Evolutionary conservation across 1,140 invertebrate genomes (phyloP), one percentile per base, ranked within the genome.

Genomic region (Caenorhabditis latens): DNA sequence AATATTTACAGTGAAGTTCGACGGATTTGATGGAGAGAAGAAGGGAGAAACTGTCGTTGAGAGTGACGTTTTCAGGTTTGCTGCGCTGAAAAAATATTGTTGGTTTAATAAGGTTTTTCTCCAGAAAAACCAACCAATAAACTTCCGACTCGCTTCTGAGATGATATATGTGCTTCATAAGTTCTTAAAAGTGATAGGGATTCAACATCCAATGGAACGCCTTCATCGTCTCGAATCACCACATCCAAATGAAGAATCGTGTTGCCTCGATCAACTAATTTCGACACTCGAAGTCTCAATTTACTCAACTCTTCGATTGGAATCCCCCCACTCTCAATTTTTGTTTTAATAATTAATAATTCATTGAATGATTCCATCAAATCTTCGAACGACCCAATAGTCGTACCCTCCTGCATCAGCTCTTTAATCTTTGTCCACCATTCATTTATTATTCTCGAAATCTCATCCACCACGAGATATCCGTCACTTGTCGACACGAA

Each of bases 221-320:
- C 91, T 32, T 75, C 55, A 21, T 83, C 75, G 61, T 91, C 85
- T 14, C 90, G 87, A 50, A 92, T 91, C 14, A 88, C 58, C 83
- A 91, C 92, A 24, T 84, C 83, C 32, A 92, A 75, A 32, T 85
- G 32, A 21, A 79, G 46, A 24, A 79, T 79, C 42, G 21, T 50
- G 24, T 79, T 79, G n/a, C 71, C 71, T 21, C 46, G 71, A 53
- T 79, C 71, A 4, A 79, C 71, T 9, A 79, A n/a, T 50, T 79
- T 50, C 13, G 71, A 79, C 9, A 79, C 71, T 21, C 71, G 71
- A 19, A 79, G 19, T 24, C 46, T 16, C 13, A 79, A n/a, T 24
- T 79, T 79, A 24, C 14, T 79, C n/a, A 79, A 13, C 21, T 79
- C 71, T 50, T 79, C 71, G 2, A 79, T 79, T 50, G 71, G 71